phyloP scores from a whole-genome alignment of 2,113 vertebrate species.

The Aegotheles bennettii region DNA sequence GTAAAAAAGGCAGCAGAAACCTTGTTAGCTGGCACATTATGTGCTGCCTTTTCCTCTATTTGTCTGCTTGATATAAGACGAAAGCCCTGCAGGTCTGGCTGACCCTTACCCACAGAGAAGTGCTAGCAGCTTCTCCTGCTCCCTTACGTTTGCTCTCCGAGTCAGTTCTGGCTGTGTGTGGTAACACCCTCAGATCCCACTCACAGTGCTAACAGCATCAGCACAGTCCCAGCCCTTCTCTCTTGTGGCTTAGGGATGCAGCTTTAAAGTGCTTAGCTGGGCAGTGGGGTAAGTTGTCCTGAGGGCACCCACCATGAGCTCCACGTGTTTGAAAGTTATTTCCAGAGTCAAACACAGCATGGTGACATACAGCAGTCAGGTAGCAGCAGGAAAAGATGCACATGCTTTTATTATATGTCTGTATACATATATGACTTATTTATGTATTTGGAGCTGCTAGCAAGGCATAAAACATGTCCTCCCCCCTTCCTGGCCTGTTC shows the following conservation, averaged over 20 bases:
- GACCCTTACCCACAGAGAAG: neutral
- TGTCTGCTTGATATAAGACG: neutral
- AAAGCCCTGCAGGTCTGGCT: neutral
- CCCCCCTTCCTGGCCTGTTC: neutral
- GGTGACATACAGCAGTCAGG: neutral
- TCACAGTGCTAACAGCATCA: fast-evolving
- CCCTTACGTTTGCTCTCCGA: neutral
- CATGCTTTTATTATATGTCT: neutral
- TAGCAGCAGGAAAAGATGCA: neutral
- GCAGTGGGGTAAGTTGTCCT: neutral
- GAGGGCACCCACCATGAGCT: neutral
- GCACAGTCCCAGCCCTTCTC: neutral
- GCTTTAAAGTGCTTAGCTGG: neutral
- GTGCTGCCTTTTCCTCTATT: neutral
- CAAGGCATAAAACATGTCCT: neutral
- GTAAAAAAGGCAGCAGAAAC: neutral
- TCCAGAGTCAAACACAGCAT: neutral
- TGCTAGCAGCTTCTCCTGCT: neutral
- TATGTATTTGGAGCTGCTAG: neutral
- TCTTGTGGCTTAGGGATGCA: neutral
- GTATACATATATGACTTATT: neutral
- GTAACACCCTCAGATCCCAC: neutral
- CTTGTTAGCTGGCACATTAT: neutral
- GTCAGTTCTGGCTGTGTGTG: neutral
- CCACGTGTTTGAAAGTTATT: neutral